A percentile compares a stretch with the other conserved stretches of the same genome.
Evolutionary conservation across 2,113 vertebrate species (phyloP).

Genomic region (Butastur rufipennis): DNA sequence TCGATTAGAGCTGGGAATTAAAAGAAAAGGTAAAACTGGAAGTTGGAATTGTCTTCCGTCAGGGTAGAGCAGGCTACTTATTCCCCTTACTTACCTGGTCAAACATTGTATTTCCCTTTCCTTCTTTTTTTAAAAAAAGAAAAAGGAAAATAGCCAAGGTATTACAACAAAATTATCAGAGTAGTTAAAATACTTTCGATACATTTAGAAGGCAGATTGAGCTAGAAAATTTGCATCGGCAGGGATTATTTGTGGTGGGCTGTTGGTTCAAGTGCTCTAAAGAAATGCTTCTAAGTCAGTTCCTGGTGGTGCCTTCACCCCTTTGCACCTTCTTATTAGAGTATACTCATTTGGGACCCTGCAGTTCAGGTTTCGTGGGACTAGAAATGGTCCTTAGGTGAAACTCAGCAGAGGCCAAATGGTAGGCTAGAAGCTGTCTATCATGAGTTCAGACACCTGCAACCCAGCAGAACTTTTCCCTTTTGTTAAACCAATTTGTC

Average conservation of each 20-base stretch:
- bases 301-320: neutral
- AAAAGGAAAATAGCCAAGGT: neutral
- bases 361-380: neutral
- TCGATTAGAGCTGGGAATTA: neutral
- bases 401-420: accelerated
- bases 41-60: neutral
- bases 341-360: neutral
- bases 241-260: neutral
- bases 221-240: neutral
- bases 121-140: neutral
- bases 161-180: neutral
- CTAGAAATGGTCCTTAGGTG: neutral
- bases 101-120: neutral
- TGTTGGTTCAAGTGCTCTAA: neutral
- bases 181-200: neutral
- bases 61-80: neutral
- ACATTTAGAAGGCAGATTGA: neutral
- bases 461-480: neutral
- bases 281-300: neutral
- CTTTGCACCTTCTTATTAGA: neutral
- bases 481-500: neutral
- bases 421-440: neutral
- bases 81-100: neutral
- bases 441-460: accelerated
- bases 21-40: neutral